Base-by-base conservation (phyloP, 2,113 vertebrate species). In the Corythornis madagascariensis region DNA sequence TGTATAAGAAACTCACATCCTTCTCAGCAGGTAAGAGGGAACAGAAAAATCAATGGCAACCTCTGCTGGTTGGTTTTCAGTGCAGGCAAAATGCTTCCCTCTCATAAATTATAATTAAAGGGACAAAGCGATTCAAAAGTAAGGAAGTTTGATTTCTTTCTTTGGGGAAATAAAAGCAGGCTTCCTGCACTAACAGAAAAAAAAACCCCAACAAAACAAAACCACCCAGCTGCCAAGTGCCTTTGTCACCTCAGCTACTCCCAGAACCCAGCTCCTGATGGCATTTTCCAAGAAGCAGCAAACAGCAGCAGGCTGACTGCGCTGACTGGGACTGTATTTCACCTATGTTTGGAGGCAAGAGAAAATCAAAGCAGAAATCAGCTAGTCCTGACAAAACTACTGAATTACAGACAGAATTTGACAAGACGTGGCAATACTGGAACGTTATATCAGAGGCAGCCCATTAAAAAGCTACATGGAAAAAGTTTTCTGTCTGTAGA, bases 1-100 rank as follows among this genome's bases (percentile, higher is more conserved):
- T 28, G 10, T 8, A 8, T 1, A 5, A 53, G 50, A 59, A 59
- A 67, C 2, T 7, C 3, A 0, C 45, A n/a, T 31, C 13, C n/a
- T 76, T 87, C 73, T 45, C 29, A 64, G 40, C 66, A 82, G 80
- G 38, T 60, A 33, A 67, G 65, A 65, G 35, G 50, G 7, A 74
- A 47, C 61, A 71, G 43, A 22, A 87, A 69, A 84, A 93, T 43
- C 87, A 77, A 63, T 7, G 82, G 91, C 94, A 96, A 24, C 85
- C 85, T 91, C 94, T 93, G 79, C 78, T 89, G 89, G 78, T 3
- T 74, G 89, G 7, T 74, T 84, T 61, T 70, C 65, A 55, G 6
- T 0, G 9, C 78, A 80, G 67, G 60, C 83, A 50, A 73, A 83
- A 80, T 2, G 5, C 3, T 12, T 45, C 28, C 38, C 43, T 33